Conservation (phyloP, 2,888 invertebrate genomes). For the Cantharis rufa region DNA sequence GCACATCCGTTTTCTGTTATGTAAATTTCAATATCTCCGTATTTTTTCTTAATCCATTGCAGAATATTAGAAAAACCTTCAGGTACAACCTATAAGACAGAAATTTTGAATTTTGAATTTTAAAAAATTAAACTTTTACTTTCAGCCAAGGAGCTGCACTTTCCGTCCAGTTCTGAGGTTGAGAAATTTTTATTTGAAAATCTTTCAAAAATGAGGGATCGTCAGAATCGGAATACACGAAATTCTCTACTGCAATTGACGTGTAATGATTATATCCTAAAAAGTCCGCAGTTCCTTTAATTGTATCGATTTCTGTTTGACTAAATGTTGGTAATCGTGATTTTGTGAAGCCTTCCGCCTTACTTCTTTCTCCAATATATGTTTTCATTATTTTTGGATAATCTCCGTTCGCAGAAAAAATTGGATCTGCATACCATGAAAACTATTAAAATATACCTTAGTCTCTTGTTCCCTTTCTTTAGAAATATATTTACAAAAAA, state of each 20-base stretch:
- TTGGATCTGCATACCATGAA: slow-evolving; percentile 63
- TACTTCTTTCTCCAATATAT: slow-evolving; percentile 60
- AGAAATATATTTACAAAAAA: slow-evolving; percentile 58
- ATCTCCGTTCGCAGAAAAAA: slow-evolving; percentile 61
- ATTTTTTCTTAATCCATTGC: slow-evolving; percentile 51
- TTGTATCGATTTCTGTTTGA: slow-evolving; percentile 53
- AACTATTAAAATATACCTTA: slow-evolving; percentile 29
- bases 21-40: slow-evolving; percentile 53
- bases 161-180: neutral
- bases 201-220: slow-evolving; percentile 40
- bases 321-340: slow-evolving; percentile 64
- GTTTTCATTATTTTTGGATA: slow-evolving; percentile 62
- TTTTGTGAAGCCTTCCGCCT: slow-evolving; percentile 59
- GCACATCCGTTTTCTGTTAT: slow-evolving; percentile 22
- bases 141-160: neutral
- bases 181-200: slow-evolving; percentile 44
- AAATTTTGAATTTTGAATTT: neutral
- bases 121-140: neutral
- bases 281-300: slow-evolving; percentile 58
- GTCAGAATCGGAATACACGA: neutral
- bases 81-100: slow-evolving; percentile 52
- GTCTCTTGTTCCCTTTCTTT: neutral
- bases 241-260: slow-evolving; percentile 29
- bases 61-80: slow-evolving; percentile 63
- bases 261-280: slow-evolving; percentile 60